These are phyloP conservation scores for Phymastichus coffea DNA, from an alignment of 1,140 invertebrate species.

Conservation along the genomic window DNA sequence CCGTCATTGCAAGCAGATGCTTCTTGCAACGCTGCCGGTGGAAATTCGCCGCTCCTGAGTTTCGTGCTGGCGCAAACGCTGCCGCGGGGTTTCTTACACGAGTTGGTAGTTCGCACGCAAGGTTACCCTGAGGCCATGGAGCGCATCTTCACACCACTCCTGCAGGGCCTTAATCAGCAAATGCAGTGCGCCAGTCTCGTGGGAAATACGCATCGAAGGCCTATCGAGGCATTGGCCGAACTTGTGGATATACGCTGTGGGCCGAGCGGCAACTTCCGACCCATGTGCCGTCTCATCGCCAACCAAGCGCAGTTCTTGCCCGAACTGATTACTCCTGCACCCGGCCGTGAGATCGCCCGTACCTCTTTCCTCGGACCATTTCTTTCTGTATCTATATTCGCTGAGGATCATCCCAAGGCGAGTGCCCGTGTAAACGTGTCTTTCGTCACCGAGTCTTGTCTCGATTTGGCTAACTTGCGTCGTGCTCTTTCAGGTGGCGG, in stretches of 20 bases:
- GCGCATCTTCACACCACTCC: slow-evolving; percentile 70
- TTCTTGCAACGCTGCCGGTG: slow-evolving; percentile 26
- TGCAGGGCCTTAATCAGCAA: slow-evolving; percentile 67
- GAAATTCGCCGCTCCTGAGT: slow-evolving; percentile 61
- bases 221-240: slow-evolving; percentile 66
- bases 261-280: slow-evolving; percentile 61
- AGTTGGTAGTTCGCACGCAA: slow-evolving; percentile 63
- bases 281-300: slow-evolving; percentile 77
- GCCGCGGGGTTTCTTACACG: slow-evolving; percentile 68
- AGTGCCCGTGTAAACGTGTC: background rate
- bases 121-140: slow-evolving; percentile 59
- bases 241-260: slow-evolving; percentile 70
- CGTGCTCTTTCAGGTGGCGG: slow-evolving; percentile 62
- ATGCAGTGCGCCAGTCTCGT: slow-evolving; percentile 73
- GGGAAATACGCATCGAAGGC: slow-evolving; percentile 69
- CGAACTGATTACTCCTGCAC: slow-evolving; percentile 66
- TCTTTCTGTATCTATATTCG: slow-evolving; percentile 85
- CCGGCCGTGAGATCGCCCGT: slow-evolving; percentile 79
- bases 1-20: slow-evolving; percentile 53
- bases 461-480: too few relatives aligned
- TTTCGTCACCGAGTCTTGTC: background rate
- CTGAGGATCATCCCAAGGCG: slow-evolving; percentile 82
- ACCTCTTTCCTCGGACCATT: slow-evolving; percentile 88
- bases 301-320: slow-evolving; percentile 76
- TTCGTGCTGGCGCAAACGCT: slow-evolving; percentile 66